Evolutionary conservation across 2,113 vertebrate species (phyloP).

Genomic region (Picathartes gymnocephalus): DNA sequence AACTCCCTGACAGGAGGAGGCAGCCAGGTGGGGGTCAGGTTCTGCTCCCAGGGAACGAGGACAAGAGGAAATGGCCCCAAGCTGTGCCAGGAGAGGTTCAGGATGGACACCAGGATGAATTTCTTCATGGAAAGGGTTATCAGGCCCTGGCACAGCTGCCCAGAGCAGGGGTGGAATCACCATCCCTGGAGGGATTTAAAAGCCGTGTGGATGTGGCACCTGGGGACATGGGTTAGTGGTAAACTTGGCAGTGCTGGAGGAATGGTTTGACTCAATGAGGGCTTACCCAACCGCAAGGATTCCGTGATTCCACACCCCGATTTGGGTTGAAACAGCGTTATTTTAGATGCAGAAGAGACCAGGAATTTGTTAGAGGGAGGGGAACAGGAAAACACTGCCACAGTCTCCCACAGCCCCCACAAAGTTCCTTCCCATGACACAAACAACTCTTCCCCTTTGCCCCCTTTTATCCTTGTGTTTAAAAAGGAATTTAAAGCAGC

Average conservation of each 20-base stretch:
- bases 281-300: background rate
- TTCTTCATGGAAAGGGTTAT: background rate
- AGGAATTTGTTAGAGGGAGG: background rate
- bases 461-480: background rate
- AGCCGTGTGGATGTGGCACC: background rate
- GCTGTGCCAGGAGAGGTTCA: background rate
- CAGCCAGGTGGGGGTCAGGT: fast-evolving
- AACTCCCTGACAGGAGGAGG: background rate
- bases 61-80: background rate
- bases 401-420: background rate
- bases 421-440: background rate
- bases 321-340: background rate
- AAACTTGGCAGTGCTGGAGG: background rate
- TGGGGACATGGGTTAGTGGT: background rate
- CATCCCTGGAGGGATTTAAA: background rate
- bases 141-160: background rate
- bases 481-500: background rate
- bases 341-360: background rate
- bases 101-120: background rate
- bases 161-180: background rate
- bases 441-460: background rate
- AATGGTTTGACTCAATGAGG: background rate
- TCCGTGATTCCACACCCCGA: background rate
- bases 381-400: background rate
- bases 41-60: background rate